Conservation (phyloP, 2,113 vertebrate species). For the Cyphomyrus discorhynchus region DNA sequence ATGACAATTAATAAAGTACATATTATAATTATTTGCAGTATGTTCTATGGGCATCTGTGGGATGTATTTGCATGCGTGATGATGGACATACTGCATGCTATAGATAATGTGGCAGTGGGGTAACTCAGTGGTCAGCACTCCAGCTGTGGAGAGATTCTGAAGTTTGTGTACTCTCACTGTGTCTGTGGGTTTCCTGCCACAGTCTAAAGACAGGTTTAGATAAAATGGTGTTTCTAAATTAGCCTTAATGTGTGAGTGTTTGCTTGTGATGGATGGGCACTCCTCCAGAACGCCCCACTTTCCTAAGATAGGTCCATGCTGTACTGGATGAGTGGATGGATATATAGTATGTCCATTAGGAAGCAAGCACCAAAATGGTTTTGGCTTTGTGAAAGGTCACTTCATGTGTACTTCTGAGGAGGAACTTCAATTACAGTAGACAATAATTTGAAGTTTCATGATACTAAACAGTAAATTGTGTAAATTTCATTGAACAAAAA, state of each 20-base stretch:
- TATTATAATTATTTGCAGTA: too few species aligned
- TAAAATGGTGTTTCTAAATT: not conserved
- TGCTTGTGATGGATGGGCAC: not conserved
- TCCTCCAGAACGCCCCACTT: not conserved
- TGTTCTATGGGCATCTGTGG: too few species aligned
- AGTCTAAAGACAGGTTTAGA: not conserved
- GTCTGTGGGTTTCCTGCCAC: not conserved
- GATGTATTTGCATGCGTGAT: too few species aligned
- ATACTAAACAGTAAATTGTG: not conserved
- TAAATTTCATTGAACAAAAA: not conserved
- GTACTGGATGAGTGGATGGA: not conserved
- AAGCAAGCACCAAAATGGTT: not conserved
- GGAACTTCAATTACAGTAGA: not conserved
- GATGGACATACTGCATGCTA: too few species aligned
- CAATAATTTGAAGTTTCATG: not conserved
- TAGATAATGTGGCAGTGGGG: not conserved
- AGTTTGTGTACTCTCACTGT: not conserved
- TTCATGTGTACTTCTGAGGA: not conserved
- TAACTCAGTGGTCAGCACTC: not conserved
- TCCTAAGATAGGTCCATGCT: not conserved
- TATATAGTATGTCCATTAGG: not conserved
- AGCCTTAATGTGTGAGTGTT: not conserved
- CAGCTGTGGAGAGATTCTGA: not conserved
- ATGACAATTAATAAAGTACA: too few species aligned
- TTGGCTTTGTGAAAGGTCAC: not conserved